phyloP scores from a whole-genome alignment of 1,140 invertebrate species.

The Drosophila insularis region DNA sequence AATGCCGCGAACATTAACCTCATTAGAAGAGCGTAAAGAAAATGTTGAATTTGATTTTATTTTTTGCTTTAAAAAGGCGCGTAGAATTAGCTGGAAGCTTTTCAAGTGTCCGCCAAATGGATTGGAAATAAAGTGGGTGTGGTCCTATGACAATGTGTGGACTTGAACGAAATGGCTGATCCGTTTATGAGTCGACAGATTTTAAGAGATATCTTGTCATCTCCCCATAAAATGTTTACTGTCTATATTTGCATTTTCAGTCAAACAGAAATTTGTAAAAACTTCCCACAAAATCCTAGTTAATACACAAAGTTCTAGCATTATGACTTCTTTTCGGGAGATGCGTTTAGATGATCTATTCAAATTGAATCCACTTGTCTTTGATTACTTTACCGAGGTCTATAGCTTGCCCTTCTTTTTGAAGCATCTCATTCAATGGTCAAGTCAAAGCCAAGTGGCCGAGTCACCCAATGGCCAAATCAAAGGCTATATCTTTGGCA shows the following conservation, averaged over 20 bases:
- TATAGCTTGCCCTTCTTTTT: conserved; percentile 54
- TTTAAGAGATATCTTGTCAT: neutral
- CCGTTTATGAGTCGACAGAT: neutral
- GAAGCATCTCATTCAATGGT: conserved; percentile 42
- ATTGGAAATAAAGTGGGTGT: conserved; percentile 11
- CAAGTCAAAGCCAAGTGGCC: conserved; percentile 37
- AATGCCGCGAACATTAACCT: conserved; percentile 76
- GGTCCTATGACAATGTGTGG: conserved; percentile 7
- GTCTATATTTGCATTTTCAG: neutral
- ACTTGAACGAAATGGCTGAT: neutral
- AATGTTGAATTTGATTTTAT: conserved; percentile 25
- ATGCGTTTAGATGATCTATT: conserved; percentile 58
- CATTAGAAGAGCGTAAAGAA: conserved; percentile 69
- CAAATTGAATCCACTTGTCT: conserved; percentile 56
- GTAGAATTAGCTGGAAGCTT: conserved; percentile 23
- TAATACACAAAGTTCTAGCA: neutral
- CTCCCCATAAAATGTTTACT: too few relatives aligned
- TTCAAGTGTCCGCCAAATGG: conserved; percentile 32
- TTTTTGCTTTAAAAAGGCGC: conserved; percentile 7
- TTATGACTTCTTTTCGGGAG: conserved; percentile 50
- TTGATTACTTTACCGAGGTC: conserved; percentile 57
- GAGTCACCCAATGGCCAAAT: conserved; percentile 24
- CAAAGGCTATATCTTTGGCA: conserved; percentile 58
- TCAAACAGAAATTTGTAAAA: neutral
- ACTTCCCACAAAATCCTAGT: neutral